Evolutionary conservation across 64 coral and sea anemone genomes (phyloP), one percentile per base, ranked within the genome.

Genomic region (Anthopleura sola): DNA sequence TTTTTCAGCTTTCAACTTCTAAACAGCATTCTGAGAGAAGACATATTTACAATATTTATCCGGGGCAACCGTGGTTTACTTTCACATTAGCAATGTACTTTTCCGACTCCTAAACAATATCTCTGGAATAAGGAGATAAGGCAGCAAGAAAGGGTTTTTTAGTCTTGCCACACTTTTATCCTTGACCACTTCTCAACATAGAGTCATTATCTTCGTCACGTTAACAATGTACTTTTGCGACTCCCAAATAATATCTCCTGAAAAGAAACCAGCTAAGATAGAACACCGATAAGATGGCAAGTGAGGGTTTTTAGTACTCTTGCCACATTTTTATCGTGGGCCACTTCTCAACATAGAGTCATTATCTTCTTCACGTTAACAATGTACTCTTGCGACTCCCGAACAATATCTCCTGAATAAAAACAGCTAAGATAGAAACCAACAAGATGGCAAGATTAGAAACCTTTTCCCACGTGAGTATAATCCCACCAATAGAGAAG

Each of bases 381-480:
- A 94, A 78, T 13, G 95, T 94, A 8, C 91, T 98, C 49, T 94
- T 98, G 64, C 95, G 91, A 68, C 90, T 98, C 11, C 95, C 95
- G 64, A 98, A 94, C 48, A 98, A 86, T 34, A 94, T 94, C 40
- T 98, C 92, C 37, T 94, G 95, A 86, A 98, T 94, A 68, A 98
- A 94, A 39, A 98, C 90, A 38, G 92, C 92, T 14, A 91, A 64
- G 50, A 98, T 85, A 3, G 95, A 94, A 36, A 91, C 91, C 36
- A 93, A 83, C 14, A 98, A 89, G 14, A 94, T 91, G 3, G 88
- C 92, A 1, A 94, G 51, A 37, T 86, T 91, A 0, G 89, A 94
- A 10, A 98, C 92, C 68, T 98, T 98, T 34, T 98, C 95, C 95
- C 95, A 98, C 5, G 92, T 89, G 0, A 98, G 75, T 19, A 98